Percentiles rank a stretch among this genome's conserved stretches.
phyloP scores from a whole-genome alignment of 2,797 vertebrate genomes.

The Ctenosaura bakeri region DNA sequence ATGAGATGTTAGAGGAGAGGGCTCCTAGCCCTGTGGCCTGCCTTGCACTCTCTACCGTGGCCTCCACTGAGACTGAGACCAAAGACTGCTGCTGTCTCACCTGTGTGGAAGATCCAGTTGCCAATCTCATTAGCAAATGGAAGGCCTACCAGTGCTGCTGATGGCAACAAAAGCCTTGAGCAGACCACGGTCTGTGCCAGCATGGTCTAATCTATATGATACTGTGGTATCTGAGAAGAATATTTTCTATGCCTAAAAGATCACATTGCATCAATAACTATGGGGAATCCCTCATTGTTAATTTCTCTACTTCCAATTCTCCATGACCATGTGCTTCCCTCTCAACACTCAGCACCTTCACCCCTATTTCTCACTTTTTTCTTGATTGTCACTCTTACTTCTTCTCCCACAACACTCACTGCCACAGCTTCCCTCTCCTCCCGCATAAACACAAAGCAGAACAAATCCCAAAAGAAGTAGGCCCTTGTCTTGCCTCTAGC shows the following conservation, averaged over 20 bases:
- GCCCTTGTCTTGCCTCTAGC: too few species aligned
- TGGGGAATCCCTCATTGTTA: neutral
- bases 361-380: neutral
- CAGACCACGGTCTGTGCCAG: neutral
- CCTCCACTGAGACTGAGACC: neutral
- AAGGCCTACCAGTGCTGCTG: neutral
- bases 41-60: neutral
- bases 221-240: neutral
- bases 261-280: neutral
- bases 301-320: neutral
- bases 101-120: neutral
- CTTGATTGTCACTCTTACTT: neutral
- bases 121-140: neutral
- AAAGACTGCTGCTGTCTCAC: neutral
- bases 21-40: neutral
- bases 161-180: neutral
- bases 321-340: neutral
- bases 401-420: neutral
- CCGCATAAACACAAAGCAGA: neutral
- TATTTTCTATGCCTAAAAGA: neutral
- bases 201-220: neutral
- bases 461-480: neutral
- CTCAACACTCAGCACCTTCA: neutral
- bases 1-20: neutral
- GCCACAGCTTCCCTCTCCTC: neutral